phyloP scores from a whole-genome alignment of 1,140 invertebrate species.

The Phenacoccus solenopsis region DNA sequence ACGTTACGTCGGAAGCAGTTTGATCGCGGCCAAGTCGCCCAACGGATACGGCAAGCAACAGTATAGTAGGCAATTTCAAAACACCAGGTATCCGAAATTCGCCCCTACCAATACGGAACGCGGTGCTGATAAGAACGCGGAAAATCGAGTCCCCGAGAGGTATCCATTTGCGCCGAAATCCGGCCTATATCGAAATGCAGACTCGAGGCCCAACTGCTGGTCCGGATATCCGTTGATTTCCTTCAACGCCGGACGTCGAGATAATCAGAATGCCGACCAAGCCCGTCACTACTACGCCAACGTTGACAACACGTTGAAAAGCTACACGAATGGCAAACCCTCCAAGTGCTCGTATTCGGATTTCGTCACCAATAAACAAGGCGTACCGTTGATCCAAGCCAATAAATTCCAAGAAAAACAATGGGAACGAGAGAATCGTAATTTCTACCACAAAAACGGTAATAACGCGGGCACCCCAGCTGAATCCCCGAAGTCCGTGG shows the following conservation, averaged over 20 bases:
- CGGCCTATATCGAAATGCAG: constrained; percentile 5
- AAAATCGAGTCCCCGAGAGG: background rate
- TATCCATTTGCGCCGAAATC: background rate
- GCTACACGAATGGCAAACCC: background rate
- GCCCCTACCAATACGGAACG: background rate
- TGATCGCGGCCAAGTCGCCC: constrained; percentile 34
- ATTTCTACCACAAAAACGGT: constrained; percentile 20
- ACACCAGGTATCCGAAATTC: background rate
- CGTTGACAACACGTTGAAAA: background rate
- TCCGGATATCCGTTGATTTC: constrained; percentile 28
- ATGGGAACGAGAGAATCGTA: background rate
- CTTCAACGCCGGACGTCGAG: constrained; percentile 21
- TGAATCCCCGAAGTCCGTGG: constrained; percentile 8
- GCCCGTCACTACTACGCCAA: background rate
- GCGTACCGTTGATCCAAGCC: constrained; percentile 22
- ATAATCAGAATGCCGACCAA: constrained; percentile 19
- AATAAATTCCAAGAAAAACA: background rate
- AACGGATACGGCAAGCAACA: background rate
- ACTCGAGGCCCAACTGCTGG: constrained; percentile 19
- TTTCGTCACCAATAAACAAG: constrained; percentile 24
- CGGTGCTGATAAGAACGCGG: background rate
- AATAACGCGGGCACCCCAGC: constrained; percentile 20
- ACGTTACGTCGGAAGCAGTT: constrained; percentile 49
- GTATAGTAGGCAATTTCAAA: background rate
- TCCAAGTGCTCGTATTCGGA: constrained; percentile 21